These are phyloP conservation scores for Montipora efflorescens DNA, from an alignment of 64 coral and sea anemone species.

Conservation along the genomic window DNA sequence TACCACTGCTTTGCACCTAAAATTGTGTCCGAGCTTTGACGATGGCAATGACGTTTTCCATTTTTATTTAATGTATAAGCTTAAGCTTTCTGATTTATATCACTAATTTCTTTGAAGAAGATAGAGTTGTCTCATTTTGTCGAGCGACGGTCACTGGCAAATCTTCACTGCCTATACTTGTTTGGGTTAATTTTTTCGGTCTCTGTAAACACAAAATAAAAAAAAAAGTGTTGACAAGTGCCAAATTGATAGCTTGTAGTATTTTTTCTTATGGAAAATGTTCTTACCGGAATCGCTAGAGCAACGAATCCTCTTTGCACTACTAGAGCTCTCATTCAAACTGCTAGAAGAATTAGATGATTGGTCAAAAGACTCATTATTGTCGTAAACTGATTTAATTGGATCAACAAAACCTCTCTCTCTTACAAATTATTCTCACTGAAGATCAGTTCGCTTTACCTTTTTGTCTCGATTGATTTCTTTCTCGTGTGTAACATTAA, in stretches of 20 bases:
- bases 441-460: too few relatives aligned
- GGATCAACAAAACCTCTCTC: too few relatives aligned
- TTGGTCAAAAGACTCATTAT: slow-evolving; percentile 25
- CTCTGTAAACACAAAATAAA: slow-evolving; percentile 64
- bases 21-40: background rate
- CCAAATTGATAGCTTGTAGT: slow-evolving; percentile 60
- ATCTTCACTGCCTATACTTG: slow-evolving; percentile 47
- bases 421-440: too few relatives aligned
- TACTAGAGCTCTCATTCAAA: slow-evolving; percentile 29
- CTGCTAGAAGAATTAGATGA: slow-evolving; percentile 30
- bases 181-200: slow-evolving; percentile 47
- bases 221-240: slow-evolving; percentile 43
- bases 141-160: too few relatives aligned
- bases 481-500: too few relatives aligned
- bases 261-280: slow-evolving; percentile 22
- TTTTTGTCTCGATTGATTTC: too few relatives aligned
- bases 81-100: slow-evolving; percentile 63
- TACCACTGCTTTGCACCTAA: background rate
- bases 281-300: slow-evolving; percentile 56
- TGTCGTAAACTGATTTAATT: too few relatives aligned
- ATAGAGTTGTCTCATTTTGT: slow-evolving; percentile 6
- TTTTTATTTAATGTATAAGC: slow-evolving; percentile 59
- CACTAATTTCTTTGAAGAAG: slow-evolving; percentile 65
- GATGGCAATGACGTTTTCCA: slow-evolving; percentile 66
- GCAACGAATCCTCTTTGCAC: slow-evolving; percentile 54